Conservation (phyloP, 2,888 invertebrate species). For the Drepanosiphum platanoidis region DNA sequence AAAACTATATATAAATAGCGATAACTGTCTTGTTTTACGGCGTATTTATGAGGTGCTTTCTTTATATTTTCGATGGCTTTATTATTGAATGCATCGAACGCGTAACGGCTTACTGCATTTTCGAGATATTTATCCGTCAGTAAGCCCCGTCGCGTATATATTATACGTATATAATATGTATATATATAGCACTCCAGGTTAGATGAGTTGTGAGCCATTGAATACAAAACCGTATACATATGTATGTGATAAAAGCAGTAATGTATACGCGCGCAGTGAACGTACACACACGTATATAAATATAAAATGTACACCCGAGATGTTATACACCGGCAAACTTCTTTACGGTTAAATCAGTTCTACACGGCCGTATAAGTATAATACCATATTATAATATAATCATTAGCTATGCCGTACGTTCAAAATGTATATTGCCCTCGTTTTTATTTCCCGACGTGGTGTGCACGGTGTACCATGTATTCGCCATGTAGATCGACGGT, state of each 20-base stretch:
- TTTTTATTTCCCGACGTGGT: too few species aligned
- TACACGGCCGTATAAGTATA: too few species aligned
- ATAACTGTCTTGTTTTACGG: slow-evolving; percentile 4
- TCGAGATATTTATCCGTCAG: slow-evolving; percentile 3
- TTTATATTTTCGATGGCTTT: neutral
- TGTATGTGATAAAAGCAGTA: neutral
- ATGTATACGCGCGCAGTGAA: neutral
- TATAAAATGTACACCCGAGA: neutral
- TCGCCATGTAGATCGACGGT: too few species aligned
- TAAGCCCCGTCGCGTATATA: neutral
- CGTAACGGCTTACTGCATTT: slow-evolving; percentile 20
- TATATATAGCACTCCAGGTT: neutral
- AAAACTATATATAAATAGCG: neutral
- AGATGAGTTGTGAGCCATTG: slow-evolving; percentile 10
- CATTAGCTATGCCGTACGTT: too few species aligned
- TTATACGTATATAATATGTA: too few species aligned
- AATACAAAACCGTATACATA: slow-evolving; percentile 21
- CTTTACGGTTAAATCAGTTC: neutral
- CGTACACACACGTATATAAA: neutral
- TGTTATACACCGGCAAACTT: neutral
- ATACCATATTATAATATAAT: neutral
- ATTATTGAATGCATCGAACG: slow-evolving; percentile 8
- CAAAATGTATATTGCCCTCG: too few species aligned
- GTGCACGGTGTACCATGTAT: too few species aligned
- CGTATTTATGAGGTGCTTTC: neutral